These are phyloP conservation scores for Rhyzopertha dominica DNA, from an alignment of 1,140 invertebrate genomes.

Conservation along the genomic window DNA sequence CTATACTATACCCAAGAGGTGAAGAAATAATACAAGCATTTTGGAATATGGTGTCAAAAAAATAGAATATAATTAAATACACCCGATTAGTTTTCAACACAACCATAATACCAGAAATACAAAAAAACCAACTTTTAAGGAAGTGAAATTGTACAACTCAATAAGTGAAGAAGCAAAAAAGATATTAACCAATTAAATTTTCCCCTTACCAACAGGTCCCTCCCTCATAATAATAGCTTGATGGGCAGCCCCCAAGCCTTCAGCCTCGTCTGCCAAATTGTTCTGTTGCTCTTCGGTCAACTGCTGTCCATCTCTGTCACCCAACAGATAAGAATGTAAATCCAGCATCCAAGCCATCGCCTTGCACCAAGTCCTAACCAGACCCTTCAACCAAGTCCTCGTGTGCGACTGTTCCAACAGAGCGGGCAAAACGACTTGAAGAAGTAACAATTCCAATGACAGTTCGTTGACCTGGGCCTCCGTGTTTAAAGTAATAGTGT, in stretches of 20 bases:
- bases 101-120: too few relatives aligned
- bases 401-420: conserved; percentile 95
- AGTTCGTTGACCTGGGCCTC: conserved; percentile 85
- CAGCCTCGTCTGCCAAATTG: conserved; percentile 25
- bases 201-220: conserved; percentile 46
- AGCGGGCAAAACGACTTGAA: conserved; percentile 96
- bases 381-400: conserved; percentile 82
- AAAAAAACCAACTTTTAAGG: too few relatives aligned
- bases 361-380: conserved; percentile 85
- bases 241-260: conserved; percentile 74
- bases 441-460: conserved; percentile 84
- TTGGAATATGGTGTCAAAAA: too few relatives aligned
- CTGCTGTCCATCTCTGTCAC: conserved; percentile 53
- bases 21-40: too few relatives aligned
- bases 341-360: conserved; percentile 80
- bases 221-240: conserved; percentile 75
- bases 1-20: too few relatives aligned
- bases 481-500: conserved; percentile 74
- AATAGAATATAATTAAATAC: too few relatives aligned
- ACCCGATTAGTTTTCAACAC: too few relatives aligned
- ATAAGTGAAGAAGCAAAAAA: too few relatives aligned
- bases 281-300: conserved; percentile 18
- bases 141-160: too few relatives aligned
- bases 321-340: conserved; percentile 84
- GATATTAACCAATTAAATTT: too few relatives aligned